These are phyloP conservation scores for Hydropsyche betteni DNA, from an alignment of 2,888 invertebrate species.

Conservation along the genomic window DNA sequence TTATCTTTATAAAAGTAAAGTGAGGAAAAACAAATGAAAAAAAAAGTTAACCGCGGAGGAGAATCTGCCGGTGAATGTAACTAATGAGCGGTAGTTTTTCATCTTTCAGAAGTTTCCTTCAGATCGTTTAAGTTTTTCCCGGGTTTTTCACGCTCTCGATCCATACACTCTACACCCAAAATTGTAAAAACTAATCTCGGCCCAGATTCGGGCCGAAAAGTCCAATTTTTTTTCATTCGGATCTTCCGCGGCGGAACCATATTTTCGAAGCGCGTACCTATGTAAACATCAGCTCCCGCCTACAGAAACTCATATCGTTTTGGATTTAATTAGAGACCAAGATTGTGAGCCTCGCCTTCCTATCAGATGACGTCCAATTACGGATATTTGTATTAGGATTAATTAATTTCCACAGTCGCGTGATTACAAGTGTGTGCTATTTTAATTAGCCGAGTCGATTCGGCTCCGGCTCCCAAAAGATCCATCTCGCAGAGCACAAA, in stretches of 20 bases:
- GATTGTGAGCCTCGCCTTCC: neutral
- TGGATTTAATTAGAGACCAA: neutral
- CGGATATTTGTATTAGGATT: neutral
- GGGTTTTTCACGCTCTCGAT: neutral
- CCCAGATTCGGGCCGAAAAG: neutral
- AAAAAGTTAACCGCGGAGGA: neutral
- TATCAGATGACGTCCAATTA: neutral
- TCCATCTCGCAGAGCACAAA: no score
- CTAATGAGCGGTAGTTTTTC: constrained; percentile 41
- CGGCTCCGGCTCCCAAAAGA: no score
- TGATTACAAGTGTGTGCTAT: constrained; percentile 18
- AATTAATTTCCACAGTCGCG: constrained; percentile 8
- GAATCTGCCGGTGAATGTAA: constrained; percentile 39
- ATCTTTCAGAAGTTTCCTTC: constrained; percentile 32
- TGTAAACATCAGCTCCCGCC: neutral
- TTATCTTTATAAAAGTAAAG: constrained; percentile 13
- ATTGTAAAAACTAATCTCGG: constrained; percentile 25
- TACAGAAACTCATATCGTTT: neutral
- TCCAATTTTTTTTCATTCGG: neutral
- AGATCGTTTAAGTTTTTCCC: constrained; percentile 33
- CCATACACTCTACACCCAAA: neutral
- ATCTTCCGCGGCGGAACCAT: neutral
- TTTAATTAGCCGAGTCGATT: constrained; percentile 1
- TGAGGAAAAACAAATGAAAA: neutral
- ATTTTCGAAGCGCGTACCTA: neutral